A percentile compares a stretch with the other conserved stretches of the same genome.
Evolutionary conservation across 2,113 vertebrate species (phyloP).

Genomic region (Blennius ocellaris): DNA sequence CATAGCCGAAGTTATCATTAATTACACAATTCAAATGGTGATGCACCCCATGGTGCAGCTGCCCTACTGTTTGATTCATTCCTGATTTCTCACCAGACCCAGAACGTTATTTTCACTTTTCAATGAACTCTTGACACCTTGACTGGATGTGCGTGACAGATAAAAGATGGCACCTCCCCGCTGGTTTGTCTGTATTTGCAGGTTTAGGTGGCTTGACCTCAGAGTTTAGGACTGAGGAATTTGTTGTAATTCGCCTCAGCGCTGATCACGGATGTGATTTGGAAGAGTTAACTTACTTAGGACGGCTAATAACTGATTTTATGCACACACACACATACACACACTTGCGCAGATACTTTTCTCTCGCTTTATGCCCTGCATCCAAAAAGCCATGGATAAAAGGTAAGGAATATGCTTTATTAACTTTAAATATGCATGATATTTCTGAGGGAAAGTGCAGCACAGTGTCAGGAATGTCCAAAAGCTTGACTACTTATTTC

Average conservation of each 20-base stretch:
- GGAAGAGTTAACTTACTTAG: conserved; percentile 20
- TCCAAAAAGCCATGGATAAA: conserved; percentile 80
- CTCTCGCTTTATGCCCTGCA: conserved; percentile 57
- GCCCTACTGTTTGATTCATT: conserved; percentile 34
- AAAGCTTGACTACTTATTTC: conserved; percentile 82
- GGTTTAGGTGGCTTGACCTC: neutral
- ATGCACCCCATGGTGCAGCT: conserved; percentile 7
- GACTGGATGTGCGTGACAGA: conserved; percentile 3
- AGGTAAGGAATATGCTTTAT: conserved; percentile 84
- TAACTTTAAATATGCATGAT: conserved; percentile 87
- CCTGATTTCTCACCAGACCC: conserved; percentile 13
- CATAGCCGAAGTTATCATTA: conserved; percentile 12
- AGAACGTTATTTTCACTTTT: conserved; percentile 27
- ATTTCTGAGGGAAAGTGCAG: conserved; percentile 83
- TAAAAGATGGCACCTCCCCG: conserved; percentile 1
- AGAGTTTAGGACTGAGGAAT: conserved; percentile 1
- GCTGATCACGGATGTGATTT: conserved; percentile 29
- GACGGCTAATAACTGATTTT: conserved; percentile 48
- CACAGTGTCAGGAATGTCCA: conserved; percentile 78
- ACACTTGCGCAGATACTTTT: conserved; percentile 9
- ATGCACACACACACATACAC: conserved; percentile 3
- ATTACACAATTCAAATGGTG: conserved; percentile 22
- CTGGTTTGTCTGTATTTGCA: conserved; percentile 16
- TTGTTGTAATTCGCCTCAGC: conserved; percentile 10
- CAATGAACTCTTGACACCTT: neutral